Conservation (phyloP, 2,113 vertebrate genomes). For the Pluvianellus socialis region DNA sequence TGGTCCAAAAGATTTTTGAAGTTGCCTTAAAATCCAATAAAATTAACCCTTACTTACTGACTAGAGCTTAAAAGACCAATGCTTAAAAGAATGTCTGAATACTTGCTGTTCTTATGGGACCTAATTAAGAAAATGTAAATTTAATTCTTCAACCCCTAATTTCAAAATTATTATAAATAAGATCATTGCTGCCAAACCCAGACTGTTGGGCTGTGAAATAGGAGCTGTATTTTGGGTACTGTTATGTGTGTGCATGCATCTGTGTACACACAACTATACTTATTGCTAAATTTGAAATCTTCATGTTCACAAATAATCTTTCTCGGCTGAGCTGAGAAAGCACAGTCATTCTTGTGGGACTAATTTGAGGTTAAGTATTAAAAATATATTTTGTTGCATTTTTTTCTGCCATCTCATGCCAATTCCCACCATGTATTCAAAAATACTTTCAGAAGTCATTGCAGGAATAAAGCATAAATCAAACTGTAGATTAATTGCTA, state of each 20-base stretch:
- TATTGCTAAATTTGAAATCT: neutral
- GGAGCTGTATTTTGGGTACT: neutral
- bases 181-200: neutral
- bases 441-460: neutral
- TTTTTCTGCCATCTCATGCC: neutral
- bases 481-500: neutral
- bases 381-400: neutral
- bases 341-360: neutral
- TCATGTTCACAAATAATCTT: neutral
- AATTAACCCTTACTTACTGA: neutral
- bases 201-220: neutral
- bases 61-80: neutral
- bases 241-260: neutral
- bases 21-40: neutral
- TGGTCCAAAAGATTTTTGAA: neutral
- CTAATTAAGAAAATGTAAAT: constrained; percentile 35
- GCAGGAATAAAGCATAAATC: neutral
- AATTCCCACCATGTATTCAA: neutral
- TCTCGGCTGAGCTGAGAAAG: neutral
- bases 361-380: neutral
- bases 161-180: neutral
- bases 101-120: neutral
- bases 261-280: neutral
- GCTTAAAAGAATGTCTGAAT: neutral
- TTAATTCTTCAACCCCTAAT: neutral